phyloP scores from a whole-genome alignment of 2,888 invertebrate species.

The Aphidius colemani region DNA sequence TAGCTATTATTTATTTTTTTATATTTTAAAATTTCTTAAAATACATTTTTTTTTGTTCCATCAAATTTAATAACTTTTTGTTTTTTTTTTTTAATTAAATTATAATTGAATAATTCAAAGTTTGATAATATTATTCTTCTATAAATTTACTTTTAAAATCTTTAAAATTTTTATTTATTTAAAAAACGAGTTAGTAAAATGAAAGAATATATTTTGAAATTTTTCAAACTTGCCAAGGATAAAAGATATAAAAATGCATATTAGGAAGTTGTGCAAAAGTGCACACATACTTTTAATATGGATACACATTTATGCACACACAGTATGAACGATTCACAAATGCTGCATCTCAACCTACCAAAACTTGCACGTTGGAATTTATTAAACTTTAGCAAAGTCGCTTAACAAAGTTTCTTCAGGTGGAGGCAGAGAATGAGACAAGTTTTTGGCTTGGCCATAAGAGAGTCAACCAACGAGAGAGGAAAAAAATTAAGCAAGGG shows the following conservation, averaged over 20 bases:
- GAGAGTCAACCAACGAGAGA: not conserved
- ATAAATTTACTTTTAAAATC: too few species aligned
- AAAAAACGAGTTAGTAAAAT: too few species aligned
- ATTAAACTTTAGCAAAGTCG: conserved; percentile 59
- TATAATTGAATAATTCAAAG: too few species aligned
- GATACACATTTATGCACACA: too few species aligned
- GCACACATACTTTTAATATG: conserved; percentile 2
- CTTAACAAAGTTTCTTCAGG: conserved; percentile 54
- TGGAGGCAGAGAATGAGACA: conserved; percentile 18
- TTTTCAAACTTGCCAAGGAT: not conserved
- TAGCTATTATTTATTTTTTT: too few species aligned
- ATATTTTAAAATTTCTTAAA: too few species aligned
- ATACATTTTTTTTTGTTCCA: too few species aligned
- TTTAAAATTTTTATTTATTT: too few species aligned
- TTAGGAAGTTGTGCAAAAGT: not conserved
- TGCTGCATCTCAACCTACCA: conserved; percentile 1
- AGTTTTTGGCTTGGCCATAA: not conserved
- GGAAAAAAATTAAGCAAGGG: not conserved
- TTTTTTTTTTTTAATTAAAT: too few species aligned
- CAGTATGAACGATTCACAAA: conserved; percentile 7
- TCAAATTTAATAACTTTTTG: too few species aligned
- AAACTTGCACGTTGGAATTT: conserved; percentile 56
- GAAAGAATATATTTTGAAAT: too few species aligned
- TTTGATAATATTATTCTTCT: too few species aligned
- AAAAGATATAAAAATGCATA: not conserved